Percentiles rank a stretch among this genome's conserved stretches.
phyloP scores from a whole-genome alignment of 1,140 invertebrate species.

The Drosophila nebulosa region DNA sequence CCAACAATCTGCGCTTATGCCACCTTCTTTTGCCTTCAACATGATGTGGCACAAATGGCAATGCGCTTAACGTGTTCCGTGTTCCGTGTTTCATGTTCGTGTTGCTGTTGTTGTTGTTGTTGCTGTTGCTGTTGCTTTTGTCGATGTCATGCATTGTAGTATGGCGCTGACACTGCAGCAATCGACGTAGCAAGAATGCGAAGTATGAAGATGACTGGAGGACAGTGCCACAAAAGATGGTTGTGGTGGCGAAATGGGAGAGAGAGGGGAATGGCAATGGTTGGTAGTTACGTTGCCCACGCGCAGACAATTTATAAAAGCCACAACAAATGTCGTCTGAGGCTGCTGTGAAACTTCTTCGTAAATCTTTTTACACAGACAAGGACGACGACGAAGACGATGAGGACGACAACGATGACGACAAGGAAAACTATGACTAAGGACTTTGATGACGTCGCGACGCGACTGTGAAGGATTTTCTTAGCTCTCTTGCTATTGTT shows the following conservation, averaged over 20 bases:
- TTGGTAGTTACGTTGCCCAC: slow-evolving; percentile 56
- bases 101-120: not conserved
- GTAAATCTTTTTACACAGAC: slow-evolving; percentile 66
- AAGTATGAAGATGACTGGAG: not conserved
- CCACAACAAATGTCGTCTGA: slow-evolving; percentile 76
- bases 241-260: not conserved
- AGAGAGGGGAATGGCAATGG: not conserved
- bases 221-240: not conserved
- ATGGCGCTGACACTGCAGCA: slow-evolving; percentile 58
- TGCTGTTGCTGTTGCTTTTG: slow-evolving; percentile 14
- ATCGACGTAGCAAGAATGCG: slow-evolving; percentile 24
- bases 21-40: slow-evolving; percentile 40
- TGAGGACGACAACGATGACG: slow-evolving; percentile 24
- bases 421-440: slow-evolving; percentile 7
- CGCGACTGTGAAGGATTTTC: slow-evolving; percentile 68
- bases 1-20: not conserved
- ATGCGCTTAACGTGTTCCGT: slow-evolving; percentile 71
- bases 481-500: slow-evolving; percentile 32
- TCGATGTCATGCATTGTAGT: slow-evolving; percentile 39
- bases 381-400: slow-evolving; percentile 1
- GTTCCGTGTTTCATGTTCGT: slow-evolving; percentile 54
- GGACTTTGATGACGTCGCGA: slow-evolving; percentile 38
- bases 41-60: slow-evolving; percentile 75
- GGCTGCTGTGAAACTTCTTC: slow-evolving; percentile 63
- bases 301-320: slow-evolving; percentile 75